These are phyloP conservation scores for Melanotaenia trifasciata DNA, from an alignment of 2,797 vertebrate genomes.

Conservation along the genomic window DNA sequence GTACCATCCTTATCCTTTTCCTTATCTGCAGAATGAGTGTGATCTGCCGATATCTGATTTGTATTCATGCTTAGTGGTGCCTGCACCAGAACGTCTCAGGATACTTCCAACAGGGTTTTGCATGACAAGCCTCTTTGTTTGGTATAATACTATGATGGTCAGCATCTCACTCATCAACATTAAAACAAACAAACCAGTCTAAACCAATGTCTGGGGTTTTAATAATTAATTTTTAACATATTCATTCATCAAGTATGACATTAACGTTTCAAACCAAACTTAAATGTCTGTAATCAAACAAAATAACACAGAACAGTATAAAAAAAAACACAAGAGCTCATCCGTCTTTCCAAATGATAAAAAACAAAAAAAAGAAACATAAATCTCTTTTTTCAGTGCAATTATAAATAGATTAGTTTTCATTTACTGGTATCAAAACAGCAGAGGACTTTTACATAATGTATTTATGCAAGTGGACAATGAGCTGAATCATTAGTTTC, in stretches of 20 bases:
- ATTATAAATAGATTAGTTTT: constrained; percentile 52
- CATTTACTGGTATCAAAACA: constrained; percentile 31
- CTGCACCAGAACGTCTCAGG: background rate
- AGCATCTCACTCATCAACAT: background rate
- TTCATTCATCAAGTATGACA: constrained; percentile 30
- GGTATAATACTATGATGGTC: background rate
- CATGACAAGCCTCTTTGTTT: background rate
- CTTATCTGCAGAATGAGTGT: background rate
- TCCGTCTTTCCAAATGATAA: background rate
- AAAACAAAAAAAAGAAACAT: background rate
- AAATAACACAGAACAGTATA: constrained; percentile 19
- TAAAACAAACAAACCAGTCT: background rate
- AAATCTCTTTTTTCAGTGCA: constrained; percentile 46
- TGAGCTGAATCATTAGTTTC: background rate
- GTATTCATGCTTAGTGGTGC: background rate
- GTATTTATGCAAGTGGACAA: background rate
- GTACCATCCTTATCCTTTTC: background rate
- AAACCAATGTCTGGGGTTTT: constrained; percentile 45
- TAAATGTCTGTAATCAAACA: constrained; percentile 40
- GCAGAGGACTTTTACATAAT: background rate
- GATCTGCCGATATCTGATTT: background rate
- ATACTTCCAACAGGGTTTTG: background rate
- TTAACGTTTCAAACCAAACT: constrained; percentile 22
- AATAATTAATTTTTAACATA: constrained; percentile 41
- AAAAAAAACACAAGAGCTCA: constrained; percentile 12